Conservation (phyloP, 1,140 invertebrate species). For the Lasioglossum albipes region DNA sequence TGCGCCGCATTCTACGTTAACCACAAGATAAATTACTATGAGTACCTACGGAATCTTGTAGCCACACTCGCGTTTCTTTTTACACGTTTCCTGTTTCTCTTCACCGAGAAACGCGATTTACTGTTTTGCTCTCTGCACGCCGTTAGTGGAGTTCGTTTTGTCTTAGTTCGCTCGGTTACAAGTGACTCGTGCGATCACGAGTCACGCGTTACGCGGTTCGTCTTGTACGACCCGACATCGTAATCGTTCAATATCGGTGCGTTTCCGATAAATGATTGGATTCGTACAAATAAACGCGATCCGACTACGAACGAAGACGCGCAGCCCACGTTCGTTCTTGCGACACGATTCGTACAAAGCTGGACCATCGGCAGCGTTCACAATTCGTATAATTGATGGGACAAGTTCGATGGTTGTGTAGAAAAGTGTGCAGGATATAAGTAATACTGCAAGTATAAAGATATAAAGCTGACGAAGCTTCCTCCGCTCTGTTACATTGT, state of each 20-base stretch:
- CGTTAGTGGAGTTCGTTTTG: constrained; percentile 18
- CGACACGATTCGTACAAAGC: constrained; percentile 4
- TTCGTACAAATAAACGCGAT: constrained; percentile 5
- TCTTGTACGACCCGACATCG: neutral
- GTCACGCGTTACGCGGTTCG: neutral
- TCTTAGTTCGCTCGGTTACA: neutral
- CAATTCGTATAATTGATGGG: neutral
- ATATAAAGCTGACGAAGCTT: too few species aligned
- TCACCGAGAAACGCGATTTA: neutral
- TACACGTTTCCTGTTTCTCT: neutral
- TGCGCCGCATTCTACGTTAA: constrained; percentile 30
- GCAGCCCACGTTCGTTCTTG: constrained; percentile 10
- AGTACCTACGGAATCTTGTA: constrained; percentile 25
- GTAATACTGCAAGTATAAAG: too few species aligned
- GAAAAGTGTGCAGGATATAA: neutral
- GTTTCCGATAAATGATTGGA: neutral
- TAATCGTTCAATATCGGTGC: neutral
- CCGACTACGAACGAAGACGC: constrained; percentile 15
- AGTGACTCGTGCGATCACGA: constrained; percentile 27
- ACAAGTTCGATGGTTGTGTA: neutral
- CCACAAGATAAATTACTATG: constrained; percentile 29
- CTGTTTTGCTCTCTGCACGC: neutral
- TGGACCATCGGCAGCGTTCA: neutral
- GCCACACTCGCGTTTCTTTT: neutral
- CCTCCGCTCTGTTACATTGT: too few species aligned